Percentiles rank a stretch among this genome's conserved stretches.
phyloP scores from a whole-genome alignment of 2,113 vertebrate genomes.

The Psilopogon haemacephalus region DNA sequence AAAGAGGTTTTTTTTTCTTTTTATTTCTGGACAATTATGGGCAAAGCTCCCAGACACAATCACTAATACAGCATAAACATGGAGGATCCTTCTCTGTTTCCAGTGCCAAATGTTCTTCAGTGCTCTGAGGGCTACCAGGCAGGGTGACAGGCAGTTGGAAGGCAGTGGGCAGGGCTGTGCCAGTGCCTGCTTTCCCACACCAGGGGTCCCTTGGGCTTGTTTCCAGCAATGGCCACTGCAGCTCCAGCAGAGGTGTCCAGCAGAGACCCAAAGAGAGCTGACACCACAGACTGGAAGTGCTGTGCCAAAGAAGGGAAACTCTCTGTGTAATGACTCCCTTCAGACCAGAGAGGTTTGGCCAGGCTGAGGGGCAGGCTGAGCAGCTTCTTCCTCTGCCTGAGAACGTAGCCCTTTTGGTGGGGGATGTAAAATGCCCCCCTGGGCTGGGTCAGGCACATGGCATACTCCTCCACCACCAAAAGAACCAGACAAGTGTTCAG shows the following conservation, averaged over 20 bases:
- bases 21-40: slow-evolving; percentile 58
- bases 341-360: neutral
- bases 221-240: neutral
- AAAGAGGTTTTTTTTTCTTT: slow-evolving; percentile 6
- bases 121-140: slow-evolving; percentile 5
- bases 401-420: neutral
- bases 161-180: too few species aligned
- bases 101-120: slow-evolving; percentile 57
- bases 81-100: slow-evolving; percentile 75
- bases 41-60: slow-evolving; percentile 62
- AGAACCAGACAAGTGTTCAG: neutral
- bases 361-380: neutral
- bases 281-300: neutral
- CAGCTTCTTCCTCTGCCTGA: neutral
- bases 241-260: neutral
- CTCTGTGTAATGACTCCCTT: neutral
- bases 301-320: neutral
- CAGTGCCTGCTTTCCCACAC: neutral
- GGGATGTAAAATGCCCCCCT: neutral
- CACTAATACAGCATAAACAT: slow-evolving; percentile 75
- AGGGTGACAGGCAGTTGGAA: slow-evolving; percentile 8
- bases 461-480: accelerated
- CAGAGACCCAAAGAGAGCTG: neutral
- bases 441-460: neutral
- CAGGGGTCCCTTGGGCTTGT: neutral